Evolutionary conservation across 2,113 vertebrate species (phyloP), one percentile per base, ranked within the genome.

Genomic region (human (Homo sapiens)): DNA sequence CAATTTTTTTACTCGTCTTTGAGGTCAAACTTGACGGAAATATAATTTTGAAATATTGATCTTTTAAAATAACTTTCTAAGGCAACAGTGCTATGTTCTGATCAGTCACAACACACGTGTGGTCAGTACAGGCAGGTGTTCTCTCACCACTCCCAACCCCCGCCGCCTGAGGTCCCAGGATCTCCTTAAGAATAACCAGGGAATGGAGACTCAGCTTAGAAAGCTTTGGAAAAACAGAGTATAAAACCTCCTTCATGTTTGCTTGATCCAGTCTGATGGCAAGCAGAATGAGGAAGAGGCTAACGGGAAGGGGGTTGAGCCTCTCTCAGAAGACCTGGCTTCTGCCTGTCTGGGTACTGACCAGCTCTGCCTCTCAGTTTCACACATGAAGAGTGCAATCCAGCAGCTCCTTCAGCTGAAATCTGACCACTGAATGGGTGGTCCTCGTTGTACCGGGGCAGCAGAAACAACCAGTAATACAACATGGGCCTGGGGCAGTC

Each of bases 101-200:
- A 5, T 76, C 13, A 45, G 57, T 20, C 17, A 27, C 3, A 9
- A 7, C 0, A 6, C 0, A 6, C 0, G 9, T 4, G 0, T 5
- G 8, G 22, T 17, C 0, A 4, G 48, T 1, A 2, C 11, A 10
- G n/a, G 43, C 0, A 6, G 8, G 43, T 2, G 8, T 35, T 38
- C n/a, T 48, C 1, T 1, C 57, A 25, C 32, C 22, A 17, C 6
- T 32, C 61, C 61, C 27, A 14, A 32, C 6, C 12, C 27, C 5
- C 5, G 0, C 6, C 0, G 12, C 5, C 45, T 35, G n/a, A 25
- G 38, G 45, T 50, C n/a, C 9, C 13, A 11, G 17, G 10, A 16
- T n/a, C 43, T n/a, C 9, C 25, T 66, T 12, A 0, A 57, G 32
- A 50, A 43, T 1, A 40, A 61, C 1, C 8, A 3, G 11, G 72